Conservation (phyloP, 2,888 invertebrate species). For the Ypsolopha scabrella region DNA sequence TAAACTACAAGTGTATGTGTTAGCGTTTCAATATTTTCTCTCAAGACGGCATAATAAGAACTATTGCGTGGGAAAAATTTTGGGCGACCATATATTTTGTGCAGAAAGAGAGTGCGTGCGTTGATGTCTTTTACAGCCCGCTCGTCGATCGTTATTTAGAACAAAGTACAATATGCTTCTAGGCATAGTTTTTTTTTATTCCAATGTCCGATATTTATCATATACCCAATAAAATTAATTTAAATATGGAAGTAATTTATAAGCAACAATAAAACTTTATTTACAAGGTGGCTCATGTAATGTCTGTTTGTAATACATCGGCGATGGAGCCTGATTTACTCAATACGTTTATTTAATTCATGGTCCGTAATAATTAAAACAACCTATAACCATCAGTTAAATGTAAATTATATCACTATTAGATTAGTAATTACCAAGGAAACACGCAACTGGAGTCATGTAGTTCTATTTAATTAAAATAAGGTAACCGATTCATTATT, state of each 20-base stretch:
- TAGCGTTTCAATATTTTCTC: too few species aligned
- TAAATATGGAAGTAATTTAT: neutral
- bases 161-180: too few species aligned
- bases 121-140: neutral
- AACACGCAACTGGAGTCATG: conserved; percentile 31
- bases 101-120: neutral
- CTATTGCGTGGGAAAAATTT: too few species aligned
- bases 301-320: neutral
- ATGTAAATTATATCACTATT: conserved; percentile 32
- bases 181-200: too few species aligned
- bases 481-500: conserved; percentile 45
- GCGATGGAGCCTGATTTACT: conserved; percentile 14
- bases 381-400: conserved; percentile 41
- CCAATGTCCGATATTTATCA: too few species aligned
- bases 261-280: neutral
- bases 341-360: conserved; percentile 13
- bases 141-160: neutral
- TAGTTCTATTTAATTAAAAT: conserved; percentile 56
- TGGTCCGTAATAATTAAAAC: conserved; percentile 24
- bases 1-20: too few species aligned
- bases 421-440: conserved; percentile 31
- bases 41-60: too few species aligned
- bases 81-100: neutral
- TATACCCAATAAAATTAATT: too few species aligned
- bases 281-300: neutral